Evolutionary conservation across 2,888 invertebrate genomes (phyloP).

Genomic region (Caenorhabditis sulstoni): DNA sequence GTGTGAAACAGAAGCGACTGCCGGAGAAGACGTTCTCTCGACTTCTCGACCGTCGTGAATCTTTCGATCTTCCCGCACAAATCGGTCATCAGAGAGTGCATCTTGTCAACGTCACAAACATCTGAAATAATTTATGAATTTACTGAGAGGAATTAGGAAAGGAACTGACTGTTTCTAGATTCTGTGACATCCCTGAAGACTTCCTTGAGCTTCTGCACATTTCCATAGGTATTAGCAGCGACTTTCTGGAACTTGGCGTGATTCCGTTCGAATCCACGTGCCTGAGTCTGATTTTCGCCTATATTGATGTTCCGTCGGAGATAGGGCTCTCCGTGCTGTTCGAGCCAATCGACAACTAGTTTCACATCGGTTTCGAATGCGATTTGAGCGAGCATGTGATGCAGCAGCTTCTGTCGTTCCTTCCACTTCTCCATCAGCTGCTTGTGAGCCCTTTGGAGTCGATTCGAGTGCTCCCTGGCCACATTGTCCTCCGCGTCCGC

Average conservation of each 20-base stretch:
- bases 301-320: constrained; percentile 73
- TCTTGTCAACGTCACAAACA: constrained; percentile 53
- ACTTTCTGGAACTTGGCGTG: constrained; percentile 76
- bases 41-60: constrained; percentile 43
- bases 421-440: constrained; percentile 63
- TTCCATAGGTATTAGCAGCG: constrained; percentile 75
- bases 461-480: constrained; percentile 41
- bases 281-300: constrained; percentile 64
- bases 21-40: constrained; percentile 59
- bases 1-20: constrained; percentile 74
- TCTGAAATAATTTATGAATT: constrained; percentile 11
- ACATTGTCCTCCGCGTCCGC: constrained; percentile 55
- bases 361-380: constrained; percentile 72
- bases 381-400: constrained; percentile 65
- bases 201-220: constrained; percentile 73
- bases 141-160: not conserved
- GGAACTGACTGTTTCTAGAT: constrained; percentile 59
- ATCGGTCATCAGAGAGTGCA: constrained; percentile 48
- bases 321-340: constrained; percentile 79
- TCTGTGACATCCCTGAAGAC: constrained; percentile 67
- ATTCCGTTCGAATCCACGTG: constrained; percentile 63
- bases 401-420: constrained; percentile 61
- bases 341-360: constrained; percentile 77
- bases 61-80: constrained; percentile 37
- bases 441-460: constrained; percentile 62